Evolutionary conservation across 2,113 vertebrate species (phyloP).

Genomic region (Platichthys flesus): DNA sequence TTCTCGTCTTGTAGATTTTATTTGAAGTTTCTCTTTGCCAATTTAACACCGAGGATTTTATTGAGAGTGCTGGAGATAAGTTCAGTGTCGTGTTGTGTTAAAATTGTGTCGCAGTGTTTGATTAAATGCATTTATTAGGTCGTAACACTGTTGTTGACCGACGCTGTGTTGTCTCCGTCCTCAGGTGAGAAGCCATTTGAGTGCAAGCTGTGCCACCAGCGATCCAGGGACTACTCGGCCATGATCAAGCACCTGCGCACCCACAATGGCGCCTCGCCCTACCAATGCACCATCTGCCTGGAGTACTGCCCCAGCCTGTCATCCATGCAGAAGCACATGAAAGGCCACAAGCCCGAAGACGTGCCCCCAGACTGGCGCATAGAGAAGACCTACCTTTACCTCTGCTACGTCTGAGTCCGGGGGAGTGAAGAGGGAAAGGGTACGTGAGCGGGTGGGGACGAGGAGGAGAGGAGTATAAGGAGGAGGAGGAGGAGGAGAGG

Average conservation of each 20-base stretch:
- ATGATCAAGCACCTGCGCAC: constrained; percentile 99
- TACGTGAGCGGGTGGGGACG: not conserved
- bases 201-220: constrained; percentile 99
- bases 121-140: not conserved
- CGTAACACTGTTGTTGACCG: not conserved
- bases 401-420: constrained; percentile 91
- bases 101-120: not conserved
- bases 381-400: constrained; percentile 99
- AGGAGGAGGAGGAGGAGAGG: constrained; percentile 26
- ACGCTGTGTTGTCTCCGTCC: not conserved
- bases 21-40: not conserved
- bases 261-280: constrained; percentile 97
- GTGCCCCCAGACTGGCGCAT: constrained; percentile 98
- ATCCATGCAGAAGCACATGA: constrained; percentile 99
- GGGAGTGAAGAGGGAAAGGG: constrained; percentile 11
- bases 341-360: constrained; percentile 97
- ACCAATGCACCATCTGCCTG: constrained; percentile 99
- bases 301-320: constrained; percentile 99
- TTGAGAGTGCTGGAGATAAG: not conserved
- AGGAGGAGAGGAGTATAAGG: not conserved
- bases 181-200: constrained; percentile 99
- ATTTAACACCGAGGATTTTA: not conserved
- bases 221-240: constrained; percentile 98
- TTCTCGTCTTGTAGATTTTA: not conserved
- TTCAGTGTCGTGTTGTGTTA: not conserved